These are phyloP conservation scores for Platalea minor DNA, from an alignment of 2,797 vertebrate genomes.

Conservation along the genomic window DNA sequence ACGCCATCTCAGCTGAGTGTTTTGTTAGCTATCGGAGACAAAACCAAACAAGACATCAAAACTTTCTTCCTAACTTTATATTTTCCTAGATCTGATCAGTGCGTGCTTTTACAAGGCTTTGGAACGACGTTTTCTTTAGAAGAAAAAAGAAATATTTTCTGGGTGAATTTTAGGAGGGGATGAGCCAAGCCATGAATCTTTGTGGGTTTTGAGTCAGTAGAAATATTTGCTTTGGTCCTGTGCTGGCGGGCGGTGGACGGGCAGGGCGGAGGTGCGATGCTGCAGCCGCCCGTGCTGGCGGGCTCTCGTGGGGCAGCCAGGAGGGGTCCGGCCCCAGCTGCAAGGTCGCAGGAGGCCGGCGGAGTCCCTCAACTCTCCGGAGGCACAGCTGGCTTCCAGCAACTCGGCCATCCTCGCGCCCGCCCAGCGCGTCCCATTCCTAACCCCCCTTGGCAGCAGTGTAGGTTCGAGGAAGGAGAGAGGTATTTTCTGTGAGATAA, in stretches of 20 bases:
- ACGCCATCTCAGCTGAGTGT: background rate
- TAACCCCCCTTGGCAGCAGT: background rate
- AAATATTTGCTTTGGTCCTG: background rate
- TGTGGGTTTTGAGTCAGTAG: background rate
- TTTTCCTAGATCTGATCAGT: background rate
- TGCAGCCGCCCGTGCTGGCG: background rate
- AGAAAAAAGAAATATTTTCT: background rate
- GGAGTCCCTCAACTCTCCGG: background rate
- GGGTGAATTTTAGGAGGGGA: background rate
- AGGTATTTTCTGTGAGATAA: background rate
- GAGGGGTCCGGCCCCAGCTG: background rate
- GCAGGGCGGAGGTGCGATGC: background rate
- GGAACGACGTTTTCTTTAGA: background rate
- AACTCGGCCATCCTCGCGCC: background rate
- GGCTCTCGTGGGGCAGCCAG: accelerated
- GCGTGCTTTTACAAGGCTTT: background rate
- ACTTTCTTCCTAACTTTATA: too few species aligned
- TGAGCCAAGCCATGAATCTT: background rate
- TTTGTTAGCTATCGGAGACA: background rate
- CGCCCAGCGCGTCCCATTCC: background rate
- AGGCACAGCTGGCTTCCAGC: background rate
- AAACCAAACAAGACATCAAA: background rate
- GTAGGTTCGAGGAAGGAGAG: background rate
- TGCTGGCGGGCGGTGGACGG: accelerated
- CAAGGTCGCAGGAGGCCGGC: background rate